Evolutionary conservation across 1,140 invertebrate species (phyloP).

Genomic region (Lysiphlebus fabarum): DNA sequence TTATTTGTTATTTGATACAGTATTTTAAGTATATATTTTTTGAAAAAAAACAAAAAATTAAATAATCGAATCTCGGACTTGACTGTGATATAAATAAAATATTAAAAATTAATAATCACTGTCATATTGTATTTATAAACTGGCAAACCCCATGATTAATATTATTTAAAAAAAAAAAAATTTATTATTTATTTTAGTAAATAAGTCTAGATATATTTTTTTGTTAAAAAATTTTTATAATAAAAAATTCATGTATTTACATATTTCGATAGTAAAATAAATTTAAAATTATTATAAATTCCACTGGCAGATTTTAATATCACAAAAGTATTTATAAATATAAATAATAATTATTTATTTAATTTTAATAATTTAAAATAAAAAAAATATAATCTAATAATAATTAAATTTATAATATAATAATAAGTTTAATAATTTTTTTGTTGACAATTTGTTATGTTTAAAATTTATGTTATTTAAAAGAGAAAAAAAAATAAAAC

Average conservation of each 20-base stretch:
- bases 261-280: slow-evolving; percentile 5
- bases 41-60: slow-evolving; percentile 18
- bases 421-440: neutral
- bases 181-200: slow-evolving; percentile 10
- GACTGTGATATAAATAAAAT: slow-evolving; percentile 8
- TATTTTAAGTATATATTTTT: slow-evolving; percentile 28
- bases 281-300: slow-evolving; percentile 14
- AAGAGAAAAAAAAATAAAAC: too few species aligned
- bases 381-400: slow-evolving; percentile 10
- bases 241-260: slow-evolving; percentile 9
- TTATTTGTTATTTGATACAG: too few species aligned
- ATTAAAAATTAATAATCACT: neutral
- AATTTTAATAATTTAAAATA: slow-evolving; percentile 15
- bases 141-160: too few species aligned
- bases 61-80: neutral
- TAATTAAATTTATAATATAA: too few species aligned
- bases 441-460: neutral
- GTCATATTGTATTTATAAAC: neutral
- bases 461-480: too few species aligned
- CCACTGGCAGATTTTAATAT: slow-evolving; percentile 30
- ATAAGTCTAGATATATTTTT: slow-evolving; percentile 16
- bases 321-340: too few species aligned
- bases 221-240: slow-evolving; percentile 12
- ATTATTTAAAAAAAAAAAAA: neutral
- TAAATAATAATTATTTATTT: slow-evolving; percentile 16